These are phyloP conservation scores for Pseudomyrmex concolor DNA, from an alignment of 1,140 invertebrate species.

Conservation along the genomic window DNA sequence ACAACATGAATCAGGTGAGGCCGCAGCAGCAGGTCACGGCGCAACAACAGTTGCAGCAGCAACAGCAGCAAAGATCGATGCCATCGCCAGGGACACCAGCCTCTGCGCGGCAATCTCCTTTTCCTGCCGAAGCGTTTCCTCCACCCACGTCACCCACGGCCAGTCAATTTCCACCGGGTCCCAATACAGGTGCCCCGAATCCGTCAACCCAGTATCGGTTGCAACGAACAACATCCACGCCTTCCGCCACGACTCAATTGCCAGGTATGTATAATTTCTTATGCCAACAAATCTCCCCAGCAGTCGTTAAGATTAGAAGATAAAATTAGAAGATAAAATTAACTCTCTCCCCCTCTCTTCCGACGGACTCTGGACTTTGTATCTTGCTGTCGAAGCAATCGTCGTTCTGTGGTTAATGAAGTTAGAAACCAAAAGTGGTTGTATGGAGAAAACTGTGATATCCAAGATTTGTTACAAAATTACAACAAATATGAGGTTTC, in stretches of 20 bases:
- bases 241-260: slow-evolving; percentile 88
- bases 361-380: too few species aligned
- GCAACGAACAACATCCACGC: slow-evolving; percentile 88
- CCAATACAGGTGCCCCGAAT: slow-evolving; percentile 85
- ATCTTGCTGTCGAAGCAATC: too few species aligned
- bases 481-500: background rate
- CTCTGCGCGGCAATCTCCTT: slow-evolving; percentile 86
- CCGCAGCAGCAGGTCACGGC: slow-evolving; percentile 75
- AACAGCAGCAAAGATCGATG: slow-evolving; percentile 84
- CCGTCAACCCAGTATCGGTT: slow-evolving; percentile 86
- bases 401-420: too few species aligned
- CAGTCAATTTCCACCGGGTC: slow-evolving; percentile 85
- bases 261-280: slow-evolving; percentile 85
- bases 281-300: background rate
- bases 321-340: too few species aligned
- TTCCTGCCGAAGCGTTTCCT: slow-evolving; percentile 86
- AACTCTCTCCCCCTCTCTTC: too few species aligned
- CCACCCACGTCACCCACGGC: slow-evolving; percentile 83
- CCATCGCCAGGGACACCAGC: slow-evolving; percentile 85
- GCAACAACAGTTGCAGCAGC: slow-evolving; percentile 71
- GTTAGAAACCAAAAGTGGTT: too few species aligned
- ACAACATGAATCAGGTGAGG: slow-evolving; percentile 82
- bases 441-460: too few species aligned
- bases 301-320: too few species aligned
- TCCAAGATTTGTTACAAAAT: background rate